Conservation (phyloP, 2,888 invertebrate genomes). For the Drosophila acutilabella region DNA sequence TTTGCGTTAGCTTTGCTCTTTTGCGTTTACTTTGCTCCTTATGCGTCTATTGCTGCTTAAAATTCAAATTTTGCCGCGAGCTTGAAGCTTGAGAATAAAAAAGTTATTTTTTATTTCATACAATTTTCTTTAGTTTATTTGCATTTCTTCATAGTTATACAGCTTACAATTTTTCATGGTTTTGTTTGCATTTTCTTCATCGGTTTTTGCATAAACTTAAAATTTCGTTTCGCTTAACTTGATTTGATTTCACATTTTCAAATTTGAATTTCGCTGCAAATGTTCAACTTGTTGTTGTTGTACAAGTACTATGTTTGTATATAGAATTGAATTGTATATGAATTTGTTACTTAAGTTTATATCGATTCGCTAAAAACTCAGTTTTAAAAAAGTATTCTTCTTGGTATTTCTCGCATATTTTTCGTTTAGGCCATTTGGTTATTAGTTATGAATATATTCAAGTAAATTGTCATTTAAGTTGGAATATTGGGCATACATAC, state of each 20-base stretch:
- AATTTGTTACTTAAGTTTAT: slow-evolving; percentile 65
- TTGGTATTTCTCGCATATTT: slow-evolving; percentile 32
- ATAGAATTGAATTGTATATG: slow-evolving; percentile 45
- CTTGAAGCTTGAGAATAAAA: neutral
- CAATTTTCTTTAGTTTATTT: slow-evolving; percentile 30
- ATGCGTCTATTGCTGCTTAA: too few species aligned
- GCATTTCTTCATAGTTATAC: slow-evolving; percentile 55
- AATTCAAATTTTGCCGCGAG: too few species aligned
- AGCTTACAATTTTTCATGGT: slow-evolving; percentile 44
- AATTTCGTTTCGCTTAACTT: slow-evolving; percentile 3
- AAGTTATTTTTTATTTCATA: slow-evolving; percentile 21
- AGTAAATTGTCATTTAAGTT: slow-evolving; percentile 49
- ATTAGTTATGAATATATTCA: slow-evolving; percentile 35
- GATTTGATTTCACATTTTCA: slow-evolving; percentile 10
- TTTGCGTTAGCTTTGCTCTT: too few species aligned
- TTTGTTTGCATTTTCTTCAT: slow-evolving; percentile 6
- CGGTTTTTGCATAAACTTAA: slow-evolving; percentile 3
- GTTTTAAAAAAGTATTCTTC: slow-evolving; percentile 64
- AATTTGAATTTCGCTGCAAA: slow-evolving; percentile 35
- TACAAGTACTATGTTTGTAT: slow-evolving; percentile 22
- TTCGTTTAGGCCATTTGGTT: slow-evolving; percentile 63
- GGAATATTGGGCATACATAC: slow-evolving; percentile 53
- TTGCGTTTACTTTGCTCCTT: too few species aligned
- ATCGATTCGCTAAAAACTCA: slow-evolving; percentile 74
- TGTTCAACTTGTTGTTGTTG: slow-evolving; percentile 28